These are phyloP conservation scores for Ostrea edulis DNA, from an alignment of 1,140 invertebrate genomes.

Conservation along the genomic window DNA sequence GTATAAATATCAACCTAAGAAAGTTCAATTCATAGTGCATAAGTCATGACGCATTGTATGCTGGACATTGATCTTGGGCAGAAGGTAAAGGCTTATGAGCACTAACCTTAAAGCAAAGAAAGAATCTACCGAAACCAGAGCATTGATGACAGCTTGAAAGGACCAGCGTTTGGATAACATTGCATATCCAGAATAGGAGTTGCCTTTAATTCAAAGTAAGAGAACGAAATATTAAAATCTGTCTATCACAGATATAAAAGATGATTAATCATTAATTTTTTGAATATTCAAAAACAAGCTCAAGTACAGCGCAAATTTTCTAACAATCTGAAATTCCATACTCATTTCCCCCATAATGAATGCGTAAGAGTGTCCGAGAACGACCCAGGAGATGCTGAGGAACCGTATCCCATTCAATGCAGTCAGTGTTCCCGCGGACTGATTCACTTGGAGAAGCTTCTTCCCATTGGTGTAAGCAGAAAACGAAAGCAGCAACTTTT, in stretches of 20 bases:
- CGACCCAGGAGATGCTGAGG: conserved; percentile 26
- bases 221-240: not conserved
- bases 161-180: conserved; percentile 49
- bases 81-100: not conserved
- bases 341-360: not conserved
- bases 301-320: too few species aligned
- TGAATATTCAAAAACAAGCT: too few species aligned
- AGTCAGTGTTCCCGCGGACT: conserved; percentile 33
- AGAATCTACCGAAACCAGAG: conserved; percentile 92
- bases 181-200: not conserved
- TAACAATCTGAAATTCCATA: not conserved
- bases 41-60: too few species aligned
- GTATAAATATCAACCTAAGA: too few species aligned
- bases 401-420: conserved; percentile 37
- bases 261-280: too few species aligned
- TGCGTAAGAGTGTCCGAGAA: not conserved
- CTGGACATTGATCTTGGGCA: not conserved
- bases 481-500: conserved; percentile 12
- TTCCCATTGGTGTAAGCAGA: conserved; percentile 20
- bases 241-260: too few species aligned
- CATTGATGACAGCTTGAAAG: conserved; percentile 82
- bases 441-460: conserved; percentile 29
- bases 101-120: conserved; percentile 86
- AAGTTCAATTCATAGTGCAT: too few species aligned
- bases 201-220: not conserved